A percentile compares a stretch with the other conserved stretches of the same genome.
These are phyloP conservation scores for Vespertilio murinus DNA, from an alignment of 2,797 vertebrate species.

Conservation along the genomic window DNA sequence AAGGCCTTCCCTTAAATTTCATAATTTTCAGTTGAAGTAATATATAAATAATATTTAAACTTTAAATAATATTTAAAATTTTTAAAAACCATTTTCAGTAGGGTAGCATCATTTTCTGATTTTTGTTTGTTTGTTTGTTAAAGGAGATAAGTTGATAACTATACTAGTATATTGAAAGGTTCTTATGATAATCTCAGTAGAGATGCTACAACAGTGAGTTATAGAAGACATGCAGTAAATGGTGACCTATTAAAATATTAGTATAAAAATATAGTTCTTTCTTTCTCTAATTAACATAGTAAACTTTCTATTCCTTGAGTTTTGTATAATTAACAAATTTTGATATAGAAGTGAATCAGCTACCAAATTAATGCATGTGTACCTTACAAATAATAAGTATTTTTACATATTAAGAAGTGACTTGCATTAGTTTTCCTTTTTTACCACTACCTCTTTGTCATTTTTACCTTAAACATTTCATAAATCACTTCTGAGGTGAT, in stretches of 20 bases:
- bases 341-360: background rate
- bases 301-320: conserved; percentile 48
- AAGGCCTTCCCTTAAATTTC: conserved; percentile 50
- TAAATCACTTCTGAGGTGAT: conserved; percentile 51
- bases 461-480: conserved; percentile 61
- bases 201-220: conserved; percentile 9
- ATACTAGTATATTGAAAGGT: background rate
- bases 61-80: conserved; percentile 32
- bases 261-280: background rate
- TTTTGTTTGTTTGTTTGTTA: background rate
- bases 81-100: conserved; percentile 52
- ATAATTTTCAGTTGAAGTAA: conserved; percentile 33
- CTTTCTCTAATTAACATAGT: background rate
- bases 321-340: conserved; percentile 50
- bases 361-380: conserved; percentile 35
- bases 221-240: background rate
- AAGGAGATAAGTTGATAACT: conserved; percentile 32
- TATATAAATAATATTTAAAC: background rate
- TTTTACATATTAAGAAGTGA: conserved; percentile 52
- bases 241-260: conserved; percentile 43
- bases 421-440: conserved; percentile 52
- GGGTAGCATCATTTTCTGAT: background rate
- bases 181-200: conserved; percentile 33
- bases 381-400: conserved; percentile 43
- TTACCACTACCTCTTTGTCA: conserved; percentile 59